Conservation (phyloP, 2,113 vertebrate genomes). For the Thamnaconus septentrionalis region DNA sequence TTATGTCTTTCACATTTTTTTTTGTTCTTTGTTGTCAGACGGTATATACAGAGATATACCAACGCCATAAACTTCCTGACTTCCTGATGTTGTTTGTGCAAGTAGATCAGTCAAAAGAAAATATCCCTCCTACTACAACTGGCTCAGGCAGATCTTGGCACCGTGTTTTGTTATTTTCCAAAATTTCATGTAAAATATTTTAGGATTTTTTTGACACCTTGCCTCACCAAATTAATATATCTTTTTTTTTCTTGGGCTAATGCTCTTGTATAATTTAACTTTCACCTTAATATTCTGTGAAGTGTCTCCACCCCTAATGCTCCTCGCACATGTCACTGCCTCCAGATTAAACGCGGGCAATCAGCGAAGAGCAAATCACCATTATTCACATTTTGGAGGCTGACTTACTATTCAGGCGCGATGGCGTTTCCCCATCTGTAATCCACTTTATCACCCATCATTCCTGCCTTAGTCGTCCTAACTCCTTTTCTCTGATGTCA, state of each 20-base stretch:
- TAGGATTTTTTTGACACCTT: too few species aligned
- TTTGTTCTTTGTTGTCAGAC: constrained; percentile 62
- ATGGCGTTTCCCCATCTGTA: constrained; percentile 65
- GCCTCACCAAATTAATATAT: too few species aligned
- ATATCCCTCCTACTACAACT: constrained; percentile 12
- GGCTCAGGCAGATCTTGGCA: not conserved
- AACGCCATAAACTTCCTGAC: constrained; percentile 41
- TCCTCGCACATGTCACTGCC: constrained; percentile 32
- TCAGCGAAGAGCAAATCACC: constrained; percentile 29
- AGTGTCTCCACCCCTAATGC: constrained; percentile 13
- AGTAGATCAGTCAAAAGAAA: constrained; percentile 26
- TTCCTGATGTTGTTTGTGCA: constrained; percentile 11
- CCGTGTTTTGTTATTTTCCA: too few species aligned
- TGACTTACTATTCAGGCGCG: constrained; percentile 56
- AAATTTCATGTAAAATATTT: too few species aligned
- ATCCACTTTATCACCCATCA: constrained; percentile 74
- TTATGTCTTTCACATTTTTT: constrained; percentile 54
- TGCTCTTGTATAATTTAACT: not conserved
- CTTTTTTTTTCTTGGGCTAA: not conserved
- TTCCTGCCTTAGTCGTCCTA: constrained; percentile 68
- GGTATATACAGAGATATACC: constrained; percentile 38
- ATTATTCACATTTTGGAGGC: constrained; percentile 56
- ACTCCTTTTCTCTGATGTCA: constrained; percentile 76
- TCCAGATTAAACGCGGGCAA: constrained; percentile 37
- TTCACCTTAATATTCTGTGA: not conserved